Evolutionary conservation across 2,888 invertebrate species (phyloP), one percentile per base, ranked within the genome.

Genomic region (Anthrax anthrax): DNA sequence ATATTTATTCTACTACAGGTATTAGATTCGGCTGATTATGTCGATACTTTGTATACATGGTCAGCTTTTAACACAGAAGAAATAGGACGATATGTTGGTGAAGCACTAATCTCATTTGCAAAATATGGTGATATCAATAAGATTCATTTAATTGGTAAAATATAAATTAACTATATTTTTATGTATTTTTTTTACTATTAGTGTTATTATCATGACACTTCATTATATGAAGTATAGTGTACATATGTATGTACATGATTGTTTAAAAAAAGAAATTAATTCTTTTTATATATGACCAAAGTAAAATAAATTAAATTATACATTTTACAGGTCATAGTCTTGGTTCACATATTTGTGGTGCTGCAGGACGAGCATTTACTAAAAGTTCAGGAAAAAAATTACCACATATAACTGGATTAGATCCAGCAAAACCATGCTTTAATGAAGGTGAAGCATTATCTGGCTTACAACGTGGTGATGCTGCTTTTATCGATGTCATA

Each of bases 361-460:
- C 54, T 2, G 64, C 64, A 8, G 67, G 63, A 0, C 57, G 63
- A 13, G 54, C 55, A 14, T 67, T 64, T 39, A 54, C 49, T 32
- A 48, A 52, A 3, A 43, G 59, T 3, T 63, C 67, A 2, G 57
- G 56, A 5, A 53, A 60, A 41, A 18, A 53, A 12, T 55, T 66
- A 18, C 57, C 58, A 12, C 58, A 64, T 14, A 64, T 66, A 36
- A 67, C 65, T 1, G 66, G 62, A 9, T 51, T 66, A 18, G 67
- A 66, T 57, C 67, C 66, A 3, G 66, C 67, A 4, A 64, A 62
- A 39, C 65, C 63, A 16, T 66, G 64, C 36, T 65, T 66, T 46
- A 65, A 66, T 37, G 52, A 58, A 18, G 55, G 59, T 19, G 55
- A 62, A 13, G 47, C 50, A 1, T 44, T 65, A 2, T 56, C 62